Evolutionary conservation across 2,113 vertebrate species (phyloP), one percentile per base, ranked within the genome.

Genomic region (Danionella cerebrum): DNA sequence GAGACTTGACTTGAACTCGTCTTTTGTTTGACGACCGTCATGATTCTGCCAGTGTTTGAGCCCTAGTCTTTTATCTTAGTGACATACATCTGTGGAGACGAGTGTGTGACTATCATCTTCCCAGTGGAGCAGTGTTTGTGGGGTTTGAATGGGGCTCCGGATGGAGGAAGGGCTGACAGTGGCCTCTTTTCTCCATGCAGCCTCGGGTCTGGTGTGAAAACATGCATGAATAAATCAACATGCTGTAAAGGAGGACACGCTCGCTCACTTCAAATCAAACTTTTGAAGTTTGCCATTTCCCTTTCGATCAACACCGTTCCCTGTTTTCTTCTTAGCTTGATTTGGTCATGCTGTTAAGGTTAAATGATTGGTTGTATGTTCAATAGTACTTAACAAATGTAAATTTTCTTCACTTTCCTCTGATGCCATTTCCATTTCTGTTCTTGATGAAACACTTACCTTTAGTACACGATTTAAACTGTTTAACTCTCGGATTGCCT

Each of bases 171-270:
- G 65, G 52, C 39, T 62, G 78, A 70, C 67, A 65, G 75, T 79
- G 75, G 44, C 77, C 76, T 73, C 67, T 73, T 76, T 78, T 75
- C 9, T 33, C 38, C 58, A 44, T 55, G 42, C 53, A 52, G 60
- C 64, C 77, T 11, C 45, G 24, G 72, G 76, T 65, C 67, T 78
- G 33, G 63, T 58, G 64, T 50, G n/a, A 54, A 76, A 75, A 74
- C 67, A 68, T 54, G 51, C 65, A 78, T 81, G 51, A 81, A 81
- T 81, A 78, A 78, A 79, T 81, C 73, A 81, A 75, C 55, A 64
- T 21, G 25, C 47, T 69, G 22, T 22, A 76, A 79, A 72, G 59
- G 73, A 76, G 73, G 75, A 71, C 73, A 74, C n/a, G n/a, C 35
- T 35, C 19, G 38, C 38, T 71, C n/a, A 74, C 75, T 60, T 58